Conservation (phyloP, 2,797 vertebrate genomes). For the Cuniculus paca region DNA sequence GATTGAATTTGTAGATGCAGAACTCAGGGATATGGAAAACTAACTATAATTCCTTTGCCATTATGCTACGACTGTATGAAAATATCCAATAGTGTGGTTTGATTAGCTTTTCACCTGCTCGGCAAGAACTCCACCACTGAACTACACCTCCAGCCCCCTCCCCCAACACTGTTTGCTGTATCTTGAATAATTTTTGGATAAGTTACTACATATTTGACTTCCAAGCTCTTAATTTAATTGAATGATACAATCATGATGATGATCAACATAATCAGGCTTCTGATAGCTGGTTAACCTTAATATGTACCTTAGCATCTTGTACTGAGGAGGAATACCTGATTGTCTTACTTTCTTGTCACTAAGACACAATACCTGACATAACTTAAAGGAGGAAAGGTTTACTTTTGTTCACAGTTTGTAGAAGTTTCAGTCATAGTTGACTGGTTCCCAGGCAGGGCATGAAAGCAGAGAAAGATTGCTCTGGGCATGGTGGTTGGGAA, state of each 20-base stretch:
- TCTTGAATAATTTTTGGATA: not conserved
- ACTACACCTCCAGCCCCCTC: not conserved
- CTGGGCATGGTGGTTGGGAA: not conserved
- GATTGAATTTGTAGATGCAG: not conserved
- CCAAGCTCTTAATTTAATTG: not conserved
- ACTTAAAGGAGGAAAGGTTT: not conserved
- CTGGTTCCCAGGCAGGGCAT: not conserved
- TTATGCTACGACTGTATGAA: not conserved
- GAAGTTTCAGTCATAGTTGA: not conserved
- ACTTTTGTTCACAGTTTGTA: not conserved
- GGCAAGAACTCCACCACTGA: not conserved
- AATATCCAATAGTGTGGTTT: not conserved
- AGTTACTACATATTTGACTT: not conserved
- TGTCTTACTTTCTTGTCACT: not conserved
- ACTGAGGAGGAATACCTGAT: not conserved
- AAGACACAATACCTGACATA: not conserved
- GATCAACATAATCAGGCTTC: not conserved
- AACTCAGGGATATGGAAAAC: not conserved
- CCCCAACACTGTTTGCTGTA: not conserved
- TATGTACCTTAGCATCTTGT: not conserved
- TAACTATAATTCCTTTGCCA: not conserved
- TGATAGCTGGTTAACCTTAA: not conserved
- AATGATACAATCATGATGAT: not conserved
- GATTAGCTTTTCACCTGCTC: not conserved
- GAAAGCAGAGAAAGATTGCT: not conserved